Percentiles rank a stretch among this genome's conserved stretches.
Evolutionary conservation across 2,888 invertebrate species (phyloP).

Genomic region (Pheosia gnoma): DNA sequence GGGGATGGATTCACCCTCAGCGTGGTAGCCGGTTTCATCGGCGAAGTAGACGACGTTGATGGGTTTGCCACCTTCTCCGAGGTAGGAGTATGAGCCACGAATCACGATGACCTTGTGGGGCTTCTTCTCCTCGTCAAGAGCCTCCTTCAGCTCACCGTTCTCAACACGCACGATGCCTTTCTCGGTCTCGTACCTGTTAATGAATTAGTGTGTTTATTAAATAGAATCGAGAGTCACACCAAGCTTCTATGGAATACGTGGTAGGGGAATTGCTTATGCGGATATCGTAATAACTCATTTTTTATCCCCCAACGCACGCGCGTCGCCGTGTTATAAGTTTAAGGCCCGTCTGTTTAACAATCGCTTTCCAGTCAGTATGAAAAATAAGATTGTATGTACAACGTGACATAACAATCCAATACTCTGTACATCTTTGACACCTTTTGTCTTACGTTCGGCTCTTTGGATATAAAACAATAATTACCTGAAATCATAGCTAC

Average conservation of each 20-base stretch:
- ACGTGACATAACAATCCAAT: too few species aligned
- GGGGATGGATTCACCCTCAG: constrained; percentile 86
- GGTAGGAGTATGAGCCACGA: constrained; percentile 85
- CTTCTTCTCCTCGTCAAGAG: constrained; percentile 83
- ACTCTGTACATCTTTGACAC: too few species aligned
- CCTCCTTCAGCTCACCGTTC: constrained; percentile 71
- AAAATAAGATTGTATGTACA: too few species aligned
- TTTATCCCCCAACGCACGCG: too few species aligned
- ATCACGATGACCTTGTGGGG: constrained; percentile 82
- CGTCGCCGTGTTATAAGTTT: too few species aligned
- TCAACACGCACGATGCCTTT: constrained; percentile 78
- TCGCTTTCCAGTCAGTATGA: too few species aligned
- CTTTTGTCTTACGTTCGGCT: too few species aligned
- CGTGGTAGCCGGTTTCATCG: constrained; percentile 86
- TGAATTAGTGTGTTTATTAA: neutral
- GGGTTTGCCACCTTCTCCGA: constrained; percentile 81
- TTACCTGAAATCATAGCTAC: constrained; percentile 58
- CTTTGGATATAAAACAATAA: constrained; percentile 11
- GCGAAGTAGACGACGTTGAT: constrained; percentile 82
- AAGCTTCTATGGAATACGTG: too few species aligned
- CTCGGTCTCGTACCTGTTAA: constrained; percentile 19
- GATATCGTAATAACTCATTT: too few species aligned
- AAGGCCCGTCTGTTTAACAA: too few species aligned
- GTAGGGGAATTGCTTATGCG: too few species aligned
- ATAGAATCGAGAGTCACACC: neutral